Evolutionary conservation across 2,888 invertebrate species (phyloP), one percentile per base, ranked within the genome.

Genomic region (Isoperla grammatica): DNA sequence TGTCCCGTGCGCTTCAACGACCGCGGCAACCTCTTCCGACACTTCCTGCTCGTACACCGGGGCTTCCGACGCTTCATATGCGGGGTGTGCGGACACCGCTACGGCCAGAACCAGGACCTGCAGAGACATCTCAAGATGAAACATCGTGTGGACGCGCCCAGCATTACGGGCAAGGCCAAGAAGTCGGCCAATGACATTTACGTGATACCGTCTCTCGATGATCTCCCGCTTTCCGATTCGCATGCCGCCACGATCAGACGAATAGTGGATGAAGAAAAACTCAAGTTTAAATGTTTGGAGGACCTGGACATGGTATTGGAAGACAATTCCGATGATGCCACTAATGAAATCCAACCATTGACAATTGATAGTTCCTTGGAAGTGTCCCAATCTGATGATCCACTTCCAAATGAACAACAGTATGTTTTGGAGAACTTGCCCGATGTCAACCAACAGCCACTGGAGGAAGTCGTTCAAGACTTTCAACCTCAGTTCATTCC

Each of bases 51-150:
- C n/a, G 55, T 60, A 2, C 65, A 65, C 22, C 43, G 45, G 12
- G 62, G 54, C 8, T 45, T 65, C 13, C 57, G 62, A 2, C 63
- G 65, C 5, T 65, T 65, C 48, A 53, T 65, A 19, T 65, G 65
- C 55, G 65, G 65, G 0, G 13, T 65, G 6, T 65, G 65, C 56
- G 65, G 61, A 42, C 29, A 48, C n/a, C 62, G 61, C 2, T 63
- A 62, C 45, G 59, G 61, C 6, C 65, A 65, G 39, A 63, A 65
- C 20, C 63, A 63, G 19, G 65, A 63, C 54, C 53, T 65, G 39
- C 56, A 61, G 8, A 50, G 62, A 9, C 65, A 65, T 43, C 61
- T 65, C 11, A 61, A 56, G 15, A 37, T 22, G 22, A 61, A 50
- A n/a, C 65, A 65, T 57, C 54, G 56, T n/a, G 49, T 63, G 12